phyloP scores from a whole-genome alignment of 2,888 invertebrate species.

The Pteria penguin region DNA sequence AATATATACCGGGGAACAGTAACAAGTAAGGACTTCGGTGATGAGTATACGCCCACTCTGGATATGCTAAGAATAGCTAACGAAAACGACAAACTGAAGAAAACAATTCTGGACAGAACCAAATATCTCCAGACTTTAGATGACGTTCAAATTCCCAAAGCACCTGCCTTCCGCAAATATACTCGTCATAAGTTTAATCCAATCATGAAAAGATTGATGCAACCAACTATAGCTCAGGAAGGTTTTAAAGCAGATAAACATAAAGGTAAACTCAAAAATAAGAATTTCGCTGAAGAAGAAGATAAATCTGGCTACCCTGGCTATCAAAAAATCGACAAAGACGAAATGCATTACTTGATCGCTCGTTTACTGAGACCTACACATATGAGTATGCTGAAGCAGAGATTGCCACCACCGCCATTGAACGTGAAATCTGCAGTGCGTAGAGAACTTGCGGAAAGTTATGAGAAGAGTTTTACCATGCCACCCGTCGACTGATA shows the following conservation, averaged over 20 bases:
- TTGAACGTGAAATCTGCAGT: neutral
- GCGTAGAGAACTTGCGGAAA: neutral
- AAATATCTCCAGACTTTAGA: neutral
- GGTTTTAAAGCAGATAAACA: neutral
- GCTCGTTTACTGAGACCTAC: neutral
- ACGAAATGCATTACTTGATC: neutral
- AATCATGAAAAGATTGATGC: neutral
- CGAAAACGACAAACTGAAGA: neutral
- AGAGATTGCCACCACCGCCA: neutral
- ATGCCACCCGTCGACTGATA: neutral
- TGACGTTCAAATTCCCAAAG: neutral
- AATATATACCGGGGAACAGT: neutral
- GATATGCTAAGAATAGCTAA: neutral
- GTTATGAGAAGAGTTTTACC: neutral
- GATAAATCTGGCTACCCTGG: neutral
- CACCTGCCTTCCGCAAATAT: neutral
- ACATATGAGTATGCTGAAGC: neutral
- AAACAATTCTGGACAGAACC: neutral
- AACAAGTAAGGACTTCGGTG: neutral
- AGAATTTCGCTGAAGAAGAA: neutral
- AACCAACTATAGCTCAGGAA: neutral
- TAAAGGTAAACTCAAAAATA: neutral
- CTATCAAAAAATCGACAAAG: neutral
- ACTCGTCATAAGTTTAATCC: neutral
- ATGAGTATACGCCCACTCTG: neutral